phyloP scores from a whole-genome alignment of 2,888 invertebrate genomes.

The Eudemis profundana region DNA sequence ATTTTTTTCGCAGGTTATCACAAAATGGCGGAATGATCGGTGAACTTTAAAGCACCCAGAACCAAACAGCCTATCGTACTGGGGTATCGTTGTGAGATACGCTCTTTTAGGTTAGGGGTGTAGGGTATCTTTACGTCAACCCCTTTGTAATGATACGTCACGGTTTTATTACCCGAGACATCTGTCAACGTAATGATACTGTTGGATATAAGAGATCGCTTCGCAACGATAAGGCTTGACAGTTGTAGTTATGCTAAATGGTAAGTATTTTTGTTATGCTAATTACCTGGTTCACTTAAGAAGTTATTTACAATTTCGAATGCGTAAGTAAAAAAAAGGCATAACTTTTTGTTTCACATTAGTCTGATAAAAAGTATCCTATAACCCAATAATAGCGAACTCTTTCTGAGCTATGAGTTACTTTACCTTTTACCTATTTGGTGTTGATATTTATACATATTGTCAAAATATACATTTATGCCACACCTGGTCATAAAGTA shows the following conservation, averaged over 20 bases:
- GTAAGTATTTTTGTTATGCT: too few species aligned
- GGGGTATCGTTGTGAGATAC: background rate
- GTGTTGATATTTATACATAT: too few species aligned
- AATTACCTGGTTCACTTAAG: too few species aligned
- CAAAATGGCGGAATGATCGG: slow-evolving; percentile 40
- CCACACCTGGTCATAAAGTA: too few species aligned
- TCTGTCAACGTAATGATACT: background rate
- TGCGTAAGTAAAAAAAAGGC: too few species aligned
- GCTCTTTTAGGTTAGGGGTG: background rate
- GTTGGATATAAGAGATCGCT: background rate
- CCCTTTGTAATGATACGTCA: slow-evolving; percentile 23
- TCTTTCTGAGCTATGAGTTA: too few species aligned
- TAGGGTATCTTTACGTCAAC: background rate
- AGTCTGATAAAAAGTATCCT: too few species aligned
- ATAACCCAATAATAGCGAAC: too few species aligned
- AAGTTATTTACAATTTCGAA: too few species aligned
- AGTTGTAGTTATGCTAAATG: background rate
- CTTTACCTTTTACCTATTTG: too few species aligned
- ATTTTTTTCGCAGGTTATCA: slow-evolving; percentile 29
- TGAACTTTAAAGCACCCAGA: slow-evolving; percentile 37
- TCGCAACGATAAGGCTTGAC: background rate
- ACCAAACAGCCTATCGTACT: background rate
- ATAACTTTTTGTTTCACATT: too few species aligned
- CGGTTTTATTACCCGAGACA: slow-evolving; percentile 11
- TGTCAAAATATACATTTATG: too few species aligned